These are phyloP conservation scores for Porites lobata DNA, from an alignment of 92 coral and sea anemone species.

Conservation along the genomic window DNA sequence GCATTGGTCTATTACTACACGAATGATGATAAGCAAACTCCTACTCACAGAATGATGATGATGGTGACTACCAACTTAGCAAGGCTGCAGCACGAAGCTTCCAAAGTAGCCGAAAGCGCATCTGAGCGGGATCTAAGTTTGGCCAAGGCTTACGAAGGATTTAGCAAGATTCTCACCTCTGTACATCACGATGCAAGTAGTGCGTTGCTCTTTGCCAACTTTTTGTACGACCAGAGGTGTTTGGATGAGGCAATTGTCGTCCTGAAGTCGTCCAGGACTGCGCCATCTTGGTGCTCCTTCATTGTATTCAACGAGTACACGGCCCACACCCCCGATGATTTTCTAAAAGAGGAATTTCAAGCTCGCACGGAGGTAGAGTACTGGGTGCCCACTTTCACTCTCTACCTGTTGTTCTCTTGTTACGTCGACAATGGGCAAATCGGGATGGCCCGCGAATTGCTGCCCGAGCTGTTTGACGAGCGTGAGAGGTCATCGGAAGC, in stretches of 20 bases:
- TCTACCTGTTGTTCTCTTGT: constrained; percentile 18
- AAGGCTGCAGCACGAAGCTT: constrained; percentile 31
- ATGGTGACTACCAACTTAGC: constrained; percentile 29
- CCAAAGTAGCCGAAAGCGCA: constrained; percentile 20
- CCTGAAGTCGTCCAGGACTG: not conserved
- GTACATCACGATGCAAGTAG: constrained; percentile 41
- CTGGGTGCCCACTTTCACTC: constrained; percentile 41
- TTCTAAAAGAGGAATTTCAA: constrained; percentile 33
- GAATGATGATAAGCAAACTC: constrained; percentile 4
- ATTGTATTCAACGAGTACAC: constrained; percentile 44
- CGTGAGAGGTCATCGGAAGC: constrained; percentile 8
- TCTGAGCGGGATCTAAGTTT: not conserved
- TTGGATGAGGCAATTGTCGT: constrained; percentile 33
- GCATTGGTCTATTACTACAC: constrained; percentile 24
- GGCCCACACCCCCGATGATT: constrained; percentile 31
- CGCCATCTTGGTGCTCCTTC: constrained; percentile 29
- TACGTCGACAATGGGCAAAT: constrained; percentile 24
- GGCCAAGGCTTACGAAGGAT: constrained; percentile 1
- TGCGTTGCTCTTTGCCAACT: constrained; percentile 34
- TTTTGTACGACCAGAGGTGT: constrained; percentile 23
- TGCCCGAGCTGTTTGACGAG: constrained; percentile 16
- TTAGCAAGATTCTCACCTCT: constrained; percentile 25
- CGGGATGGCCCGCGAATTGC: constrained; percentile 15
- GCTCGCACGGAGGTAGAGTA: constrained; percentile 46
- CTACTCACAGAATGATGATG: constrained; percentile 25